Conservation (phyloP, 30 jellyfish, hydroid and myxozoan species). For the Turritopsis rubra region DNA sequence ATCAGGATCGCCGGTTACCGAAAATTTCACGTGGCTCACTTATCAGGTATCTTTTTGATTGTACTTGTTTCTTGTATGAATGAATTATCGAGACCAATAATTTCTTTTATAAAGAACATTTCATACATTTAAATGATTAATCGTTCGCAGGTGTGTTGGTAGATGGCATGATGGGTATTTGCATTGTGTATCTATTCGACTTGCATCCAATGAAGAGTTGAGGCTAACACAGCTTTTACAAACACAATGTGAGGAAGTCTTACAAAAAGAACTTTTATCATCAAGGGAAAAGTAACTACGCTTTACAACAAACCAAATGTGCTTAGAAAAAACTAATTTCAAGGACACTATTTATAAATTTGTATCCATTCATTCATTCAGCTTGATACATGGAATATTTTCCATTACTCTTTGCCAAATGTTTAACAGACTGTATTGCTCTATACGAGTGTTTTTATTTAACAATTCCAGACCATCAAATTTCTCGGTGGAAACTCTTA, state of each 20-base stretch:
- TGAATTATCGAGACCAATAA: too few relatives aligned
- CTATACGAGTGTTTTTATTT: too few relatives aligned
- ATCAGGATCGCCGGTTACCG: conserved; percentile 57
- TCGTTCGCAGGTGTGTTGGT: conserved; percentile 59
- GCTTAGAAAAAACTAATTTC: not conserved
- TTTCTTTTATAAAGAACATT: too few relatives aligned
- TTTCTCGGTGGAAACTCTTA: too few relatives aligned
- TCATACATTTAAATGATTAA: too few relatives aligned
- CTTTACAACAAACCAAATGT: not conserved
- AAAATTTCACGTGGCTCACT: conserved; percentile 46
- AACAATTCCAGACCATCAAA: too few relatives aligned
- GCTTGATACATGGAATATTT: not conserved
- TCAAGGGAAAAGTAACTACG: conserved; percentile 17
- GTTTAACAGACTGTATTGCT: too few relatives aligned
- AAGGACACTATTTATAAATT: too few relatives aligned
- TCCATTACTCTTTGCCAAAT: too few relatives aligned
- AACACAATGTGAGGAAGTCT: conserved; percentile 29
- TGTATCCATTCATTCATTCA: too few relatives aligned
- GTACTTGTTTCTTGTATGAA: not conserved
- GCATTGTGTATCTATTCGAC: conserved; percentile 42
- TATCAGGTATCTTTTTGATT: conserved; percentile 29
- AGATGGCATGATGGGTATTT: conserved; percentile 12
- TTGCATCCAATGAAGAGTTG: conserved; percentile 28
- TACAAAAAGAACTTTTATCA: conserved; percentile 28
- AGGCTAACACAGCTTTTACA: conserved; percentile 3